These are phyloP conservation scores for Dendrocincla fuliginosa DNA, from an alignment of 2,797 vertebrate genomes.

Conservation along the genomic window DNA sequence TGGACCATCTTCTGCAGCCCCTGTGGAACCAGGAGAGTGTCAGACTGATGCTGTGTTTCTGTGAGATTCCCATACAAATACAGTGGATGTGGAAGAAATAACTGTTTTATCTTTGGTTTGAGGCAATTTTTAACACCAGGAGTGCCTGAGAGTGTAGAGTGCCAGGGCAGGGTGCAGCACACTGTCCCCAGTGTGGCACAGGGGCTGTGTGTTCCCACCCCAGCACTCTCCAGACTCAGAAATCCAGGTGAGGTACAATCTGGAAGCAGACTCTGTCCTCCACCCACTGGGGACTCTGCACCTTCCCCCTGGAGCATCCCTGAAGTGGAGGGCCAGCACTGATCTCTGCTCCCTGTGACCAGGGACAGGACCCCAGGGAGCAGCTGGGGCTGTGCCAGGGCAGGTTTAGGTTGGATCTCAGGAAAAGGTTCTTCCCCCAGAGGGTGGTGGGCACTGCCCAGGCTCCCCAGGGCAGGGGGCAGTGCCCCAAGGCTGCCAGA, in stretches of 20 bases:
- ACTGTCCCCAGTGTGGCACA: fast-evolving
- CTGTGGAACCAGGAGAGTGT: neutral
- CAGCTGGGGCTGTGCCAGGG: neutral
- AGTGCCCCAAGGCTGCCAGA: neutral
- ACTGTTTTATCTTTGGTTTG: neutral
- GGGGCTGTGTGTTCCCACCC: neutral
- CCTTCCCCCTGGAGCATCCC: neutral
- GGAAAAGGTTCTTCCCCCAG: neutral
- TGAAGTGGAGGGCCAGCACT: neutral
- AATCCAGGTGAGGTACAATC: neutral
- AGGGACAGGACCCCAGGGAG: neutral
- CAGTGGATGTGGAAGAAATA: neutral
- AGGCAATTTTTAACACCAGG: neutral
- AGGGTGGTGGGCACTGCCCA: fast-evolving
- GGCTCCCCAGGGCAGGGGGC: neutral
- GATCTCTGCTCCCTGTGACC: neutral
- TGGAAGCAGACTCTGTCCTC: neutral
- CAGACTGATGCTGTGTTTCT: neutral
- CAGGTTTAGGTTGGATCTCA: fast-evolving
- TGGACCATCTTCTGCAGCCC: neutral
- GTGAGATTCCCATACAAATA: neutral
- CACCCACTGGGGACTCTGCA: fast-evolving
- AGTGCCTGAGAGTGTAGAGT: fast-evolving
- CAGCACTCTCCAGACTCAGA: neutral
- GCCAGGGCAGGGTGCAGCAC: neutral